Base-by-base conservation (phyloP, 1,140 invertebrate species). In the Ceratoteleas bidentatus region DNA sequence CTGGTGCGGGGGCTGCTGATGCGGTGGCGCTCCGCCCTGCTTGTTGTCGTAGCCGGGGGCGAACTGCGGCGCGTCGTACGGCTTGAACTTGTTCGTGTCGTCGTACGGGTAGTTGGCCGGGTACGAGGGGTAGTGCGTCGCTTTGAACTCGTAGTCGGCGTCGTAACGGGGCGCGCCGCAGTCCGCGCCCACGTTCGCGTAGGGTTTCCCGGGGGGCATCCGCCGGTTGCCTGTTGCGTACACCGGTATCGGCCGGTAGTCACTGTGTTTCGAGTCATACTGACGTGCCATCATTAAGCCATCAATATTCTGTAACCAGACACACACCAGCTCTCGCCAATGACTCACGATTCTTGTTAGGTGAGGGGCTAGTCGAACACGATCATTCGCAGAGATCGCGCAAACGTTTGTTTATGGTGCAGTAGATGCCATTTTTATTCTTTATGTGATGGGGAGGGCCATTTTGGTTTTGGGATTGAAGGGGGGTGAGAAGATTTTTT, bases 281-380 rank as follows among this genome's bases (percentile, higher is more conserved):
- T 91, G 90, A 90, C 91, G 90, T 81, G 90, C 89, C 90, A 91
- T 90, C 90, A 92, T 90, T 89, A 92, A 89, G 72, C 91, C 90
- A 88, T 92, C 91, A 89, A 92, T 92, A 87, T 91, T 92, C 91
- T 92, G 91, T 81, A 92, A 92, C 91, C 90, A 92, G 90, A 91
- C 89, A 91, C 89, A 91, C 89, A 87, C 90, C 87, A 88, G 86
- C 88, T 87, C 89, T 90, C 89, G 89, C 86, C 89, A 91, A 91
- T 91, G 86, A 88, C 88, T 89, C 86, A 88, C 87, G 68, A 84
- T 85, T 82, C 72, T 58, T 75, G 15, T 54, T 70, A 75, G 0
- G 2, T 72, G 64, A 49, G 53, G 33, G 40, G 13, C 52, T 81
- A 24, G 34, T 70, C 81, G 16, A 24, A 24, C 24, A 24, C 24